Evolutionary conservation across 2,888 invertebrate genomes (phyloP), one percentile per base, ranked within the genome.

Genomic region (Folsomia manolachei): DNA sequence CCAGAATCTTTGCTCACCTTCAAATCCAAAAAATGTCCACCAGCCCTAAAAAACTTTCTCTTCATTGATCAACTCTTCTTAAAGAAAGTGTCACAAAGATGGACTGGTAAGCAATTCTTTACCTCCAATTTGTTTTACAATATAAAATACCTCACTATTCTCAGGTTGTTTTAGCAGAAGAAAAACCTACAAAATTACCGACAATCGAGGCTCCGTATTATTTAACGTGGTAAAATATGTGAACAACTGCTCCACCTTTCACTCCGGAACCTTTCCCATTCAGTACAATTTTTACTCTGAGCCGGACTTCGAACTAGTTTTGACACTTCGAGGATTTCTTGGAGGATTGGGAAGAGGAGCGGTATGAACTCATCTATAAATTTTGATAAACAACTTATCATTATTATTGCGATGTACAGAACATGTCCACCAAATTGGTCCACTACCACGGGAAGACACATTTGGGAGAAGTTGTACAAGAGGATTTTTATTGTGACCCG

Each of bases 11-110:
- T 65, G 1, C 25, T 70, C 24, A 39, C 52, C 1, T 60, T 63
- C 66, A 70, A 63, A 19, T 61, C 63, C 14, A 66, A 51, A 18
- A 70, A 56, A n/a, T 70, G 70, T 63, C 72, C 72, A n/a, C 11
- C 24, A 1, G 67, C 60, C n/a, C 39, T 71, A 25, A 67, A 63
- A 27, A 51, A 51, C 0, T 24, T 71, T 21, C 26, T 71, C 51
- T 67, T 62, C 18, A n/a, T 60, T n/a, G 70, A 70, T 19, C 39
- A 62, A 26, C 18, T 70, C 1, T 52, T 70, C 14, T 18, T 70
- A 0, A 51, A 65, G 1, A 69, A 61, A 61, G 18, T 26, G 23
- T 63, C 23, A 23, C 11, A n/a, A n/a, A n/a, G n/a, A n/a, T n/a
- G n/a, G n/a, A n/a, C n/a, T n/a, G n/a, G n/a, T n/a, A n/a, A n/a